Evolutionary conservation across 2,888 invertebrate species (phyloP).

Genomic region (Habrosyne pyritoides): DNA sequence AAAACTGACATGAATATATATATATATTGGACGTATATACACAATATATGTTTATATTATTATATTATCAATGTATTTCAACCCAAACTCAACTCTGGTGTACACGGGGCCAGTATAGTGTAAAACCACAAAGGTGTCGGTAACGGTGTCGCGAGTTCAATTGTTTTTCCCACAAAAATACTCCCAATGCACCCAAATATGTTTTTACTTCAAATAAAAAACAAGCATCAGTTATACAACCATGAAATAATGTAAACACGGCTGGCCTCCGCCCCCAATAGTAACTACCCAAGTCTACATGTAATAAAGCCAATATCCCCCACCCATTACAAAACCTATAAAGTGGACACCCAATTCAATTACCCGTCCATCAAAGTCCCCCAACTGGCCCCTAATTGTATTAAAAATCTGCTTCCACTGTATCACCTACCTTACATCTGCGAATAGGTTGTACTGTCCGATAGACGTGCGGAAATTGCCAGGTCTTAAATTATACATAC

Average conservation of each 20-base stretch:
- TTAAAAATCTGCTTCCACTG: constrained; percentile 13
- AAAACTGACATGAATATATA: too few species aligned
- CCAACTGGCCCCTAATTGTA: background rate
- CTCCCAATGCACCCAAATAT: too few species aligned
- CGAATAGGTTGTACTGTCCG: constrained; percentile 20
- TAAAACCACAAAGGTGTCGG: too few species aligned
- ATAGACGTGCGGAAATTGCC: constrained; percentile 36
- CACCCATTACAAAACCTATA: background rate
- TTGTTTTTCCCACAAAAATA: too few species aligned
- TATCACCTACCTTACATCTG: constrained; percentile 15
- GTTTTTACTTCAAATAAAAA: too few species aligned
- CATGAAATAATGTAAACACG: background rate
- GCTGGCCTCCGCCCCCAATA: background rate
- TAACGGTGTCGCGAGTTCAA: too few species aligned
- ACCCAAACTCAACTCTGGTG: too few species aligned
- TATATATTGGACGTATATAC: too few species aligned
- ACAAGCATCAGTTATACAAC: too few species aligned
- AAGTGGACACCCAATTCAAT: background rate
- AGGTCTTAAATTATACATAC: constrained; percentile 34
- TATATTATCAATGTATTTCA: too few species aligned
- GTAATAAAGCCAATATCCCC: background rate
- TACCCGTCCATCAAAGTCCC: background rate
- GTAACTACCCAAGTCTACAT: background rate
- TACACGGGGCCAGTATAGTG: too few species aligned
- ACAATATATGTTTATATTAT: too few species aligned